Evolutionary conservation across 2,888 invertebrate species (phyloP), one percentile per base, ranked within the genome.

Genomic region (Neoscelio sp.): DNA sequence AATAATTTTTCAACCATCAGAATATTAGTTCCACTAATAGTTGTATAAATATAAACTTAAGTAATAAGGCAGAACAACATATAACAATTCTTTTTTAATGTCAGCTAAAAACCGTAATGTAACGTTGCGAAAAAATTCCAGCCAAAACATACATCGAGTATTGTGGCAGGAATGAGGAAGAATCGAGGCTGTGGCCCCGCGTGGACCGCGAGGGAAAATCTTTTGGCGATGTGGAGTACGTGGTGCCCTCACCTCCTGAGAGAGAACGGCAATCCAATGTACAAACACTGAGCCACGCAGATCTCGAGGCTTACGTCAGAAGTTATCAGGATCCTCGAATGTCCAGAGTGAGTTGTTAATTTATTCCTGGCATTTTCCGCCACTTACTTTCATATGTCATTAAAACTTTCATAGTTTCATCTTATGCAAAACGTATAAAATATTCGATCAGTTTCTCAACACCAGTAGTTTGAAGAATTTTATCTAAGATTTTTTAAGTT

Each of bases 241-340:
- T 92, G 85, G 93, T 94, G 68, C 94, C 94, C 30, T 94, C 95
- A 15, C 94, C 94, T 10, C 95, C 95, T 0, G 95, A 95, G 90
- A 89, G 94, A 74, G 95, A 95, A 71, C 88, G 88, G 50, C 88
- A 89, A 48, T 84, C 87, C 30, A 80, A 85, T 52, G 77, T 87
- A 8, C 89, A 89, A 74, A 88, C 89, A 65, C 89, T 93, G 80
- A 94, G 94, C 42, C 94, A 94, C 87, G 94, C 94, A 50, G 95
- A 95, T 85, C 91, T 95, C 75, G 95, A 95, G 88, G 93, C 94
- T 84, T 95, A 95, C 86, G 93, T 94, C 81, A 92, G 94, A 77
- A 93, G 93, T 80, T 94, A 94, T 87, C 93, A 92, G 86, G 85
- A 89, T 83, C 87, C 91, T 82, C 87, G 91, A 85, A 85, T 91